phyloP scores from a whole-genome alignment of 2,888 invertebrate species.

The Dascillus cervinus region DNA sequence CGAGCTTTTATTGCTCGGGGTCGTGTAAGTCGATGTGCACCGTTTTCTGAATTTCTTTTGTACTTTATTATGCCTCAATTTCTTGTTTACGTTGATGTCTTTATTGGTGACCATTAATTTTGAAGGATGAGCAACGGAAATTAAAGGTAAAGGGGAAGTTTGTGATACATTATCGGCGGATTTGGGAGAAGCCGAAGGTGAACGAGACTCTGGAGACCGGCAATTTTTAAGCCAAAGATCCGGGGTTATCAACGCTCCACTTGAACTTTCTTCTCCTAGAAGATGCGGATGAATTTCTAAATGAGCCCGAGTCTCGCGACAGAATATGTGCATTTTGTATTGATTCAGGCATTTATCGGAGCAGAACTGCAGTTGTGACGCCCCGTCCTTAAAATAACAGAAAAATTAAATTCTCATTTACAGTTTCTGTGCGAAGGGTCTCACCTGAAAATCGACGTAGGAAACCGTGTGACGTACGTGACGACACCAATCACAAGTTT shows the following conservation, averaged over 20 bases:
- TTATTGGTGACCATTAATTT: slow-evolving; percentile 53
- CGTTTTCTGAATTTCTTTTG: slow-evolving; percentile 41
- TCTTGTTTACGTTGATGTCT: slow-evolving; percentile 26
- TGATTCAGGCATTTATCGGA: slow-evolving; percentile 91
- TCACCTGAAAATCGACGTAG: slow-evolving; percentile 72
- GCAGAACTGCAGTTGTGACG: slow-evolving; percentile 83
- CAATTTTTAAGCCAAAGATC: slow-evolving; percentile 86
- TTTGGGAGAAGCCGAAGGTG: slow-evolving; percentile 45
- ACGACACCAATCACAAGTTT: slow-evolving; percentile 91
- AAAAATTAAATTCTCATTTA: slow-evolving; percentile 1
- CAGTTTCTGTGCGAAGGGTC: not conserved
- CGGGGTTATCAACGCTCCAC: slow-evolving; percentile 66
- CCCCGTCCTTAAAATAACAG: slow-evolving; percentile 62
- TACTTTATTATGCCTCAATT: slow-evolving; percentile 39
- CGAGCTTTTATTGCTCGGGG: slow-evolving; percentile 41
- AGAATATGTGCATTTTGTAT: slow-evolving; percentile 96
- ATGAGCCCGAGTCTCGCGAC: slow-evolving; percentile 87
- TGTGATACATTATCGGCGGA: slow-evolving; percentile 23
- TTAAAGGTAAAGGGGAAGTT: slow-evolving; percentile 53
- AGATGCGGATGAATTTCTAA: slow-evolving; percentile 77
- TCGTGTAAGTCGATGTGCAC: slow-evolving; percentile 43
- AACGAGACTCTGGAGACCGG: slow-evolving; percentile 45
- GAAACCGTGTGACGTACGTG: slow-evolving; percentile 85
- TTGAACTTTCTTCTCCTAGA: slow-evolving; percentile 35
- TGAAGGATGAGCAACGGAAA: slow-evolving; percentile 58